Evolutionary conservation across 2,113 vertebrate species (phyloP), one percentile per base, ranked within the genome.

Genomic region (Donacobius atricapilla): DNA sequence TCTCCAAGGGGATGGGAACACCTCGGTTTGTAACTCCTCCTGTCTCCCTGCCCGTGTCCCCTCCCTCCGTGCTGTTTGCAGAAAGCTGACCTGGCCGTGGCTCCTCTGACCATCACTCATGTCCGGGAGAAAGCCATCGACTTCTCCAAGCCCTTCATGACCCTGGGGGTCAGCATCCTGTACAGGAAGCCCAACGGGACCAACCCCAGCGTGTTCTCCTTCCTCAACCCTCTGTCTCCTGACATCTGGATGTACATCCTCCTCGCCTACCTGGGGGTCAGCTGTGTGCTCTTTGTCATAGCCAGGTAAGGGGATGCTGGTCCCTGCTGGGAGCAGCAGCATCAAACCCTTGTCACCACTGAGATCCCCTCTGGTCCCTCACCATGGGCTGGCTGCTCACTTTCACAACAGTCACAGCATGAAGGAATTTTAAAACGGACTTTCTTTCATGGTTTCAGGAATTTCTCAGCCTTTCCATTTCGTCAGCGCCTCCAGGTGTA

Each of bases 201-300:
- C 98, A 99, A 98, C 97, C 99, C 98, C 48, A 99, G 99, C n/a
- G 99, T 99, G 94, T 99, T 99, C 98, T 99, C 99, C 96, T 99
- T 99, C 97, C 99, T 99, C 79, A 99, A 99, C 94, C 99, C 99
- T 8, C 98, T 99, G 92, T 99, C 99, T 58, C 99, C 99, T 0
- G 99, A 99, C 96, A 99, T 99, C 92, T 99, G 99, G 99, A 99
- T 99, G 98, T 99, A 99, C 95, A 99, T 99, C 93, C 98, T 99
- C 6, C 98, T 99, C 2, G 99, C 99, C 72, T 99, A 99, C 97
- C 98, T 99, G 73, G 99, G 99, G 4, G 99, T 99, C 95, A 99
- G 99, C 98, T 99, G 99, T 35, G 99, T 99, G 90, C 98, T 99
- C 23, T 99, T 99, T 87, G 99, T 99, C 97, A 99, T 99, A 47